Evolutionary conservation across 2,797 vertebrate species (phyloP).

Genomic region (Chelon auratus): DNA sequence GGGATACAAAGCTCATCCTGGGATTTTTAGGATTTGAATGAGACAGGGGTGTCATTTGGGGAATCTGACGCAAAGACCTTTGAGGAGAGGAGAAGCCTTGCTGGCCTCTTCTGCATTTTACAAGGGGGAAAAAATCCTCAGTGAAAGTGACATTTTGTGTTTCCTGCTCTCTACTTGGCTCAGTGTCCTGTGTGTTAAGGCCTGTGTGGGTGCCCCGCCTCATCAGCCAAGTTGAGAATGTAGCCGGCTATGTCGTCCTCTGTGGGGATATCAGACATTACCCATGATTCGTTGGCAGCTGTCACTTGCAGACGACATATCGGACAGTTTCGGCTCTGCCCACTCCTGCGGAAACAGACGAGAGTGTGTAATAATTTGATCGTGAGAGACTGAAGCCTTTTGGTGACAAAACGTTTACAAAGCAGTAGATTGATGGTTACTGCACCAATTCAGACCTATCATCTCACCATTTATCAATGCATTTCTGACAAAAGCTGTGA

Average conservation of each 20-base stretch:
- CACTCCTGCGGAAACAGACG: slow-evolving; percentile 87
- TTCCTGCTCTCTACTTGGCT: slow-evolving; percentile 9
- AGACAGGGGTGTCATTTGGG: not conserved
- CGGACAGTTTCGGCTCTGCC: slow-evolving; percentile 94
- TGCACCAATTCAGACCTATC: not conserved
- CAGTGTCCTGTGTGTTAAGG: slow-evolving; percentile 80
- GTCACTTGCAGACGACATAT: slow-evolving; percentile 96
- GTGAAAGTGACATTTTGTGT: slow-evolving; percentile 45
- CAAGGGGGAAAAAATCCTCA: not conserved
- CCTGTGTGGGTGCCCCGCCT: slow-evolving; percentile 93
- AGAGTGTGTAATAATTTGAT: not conserved
- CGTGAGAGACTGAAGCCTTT: not conserved
- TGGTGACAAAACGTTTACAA: not conserved
- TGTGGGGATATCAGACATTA: slow-evolving; percentile 95
- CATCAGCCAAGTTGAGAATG: slow-evolving; percentile 97
- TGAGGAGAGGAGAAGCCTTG: slow-evolving; percentile 9
- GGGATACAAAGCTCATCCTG: slow-evolving; percentile 27
- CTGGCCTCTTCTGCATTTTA: not conserved
- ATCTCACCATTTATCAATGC: slow-evolving; percentile 96
- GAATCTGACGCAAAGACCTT: not conserved
- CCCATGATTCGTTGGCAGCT: slow-evolving; percentile 95
- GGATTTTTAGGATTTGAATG: slow-evolving; percentile 17
- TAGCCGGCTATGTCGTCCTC: slow-evolving; percentile 96
- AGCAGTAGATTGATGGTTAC: not conserved
- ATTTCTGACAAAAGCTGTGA: slow-evolving; percentile 99